phyloP scores from a whole-genome alignment of 2,888 invertebrate species.

The Drosophila nr. perissopoda region DNA sequence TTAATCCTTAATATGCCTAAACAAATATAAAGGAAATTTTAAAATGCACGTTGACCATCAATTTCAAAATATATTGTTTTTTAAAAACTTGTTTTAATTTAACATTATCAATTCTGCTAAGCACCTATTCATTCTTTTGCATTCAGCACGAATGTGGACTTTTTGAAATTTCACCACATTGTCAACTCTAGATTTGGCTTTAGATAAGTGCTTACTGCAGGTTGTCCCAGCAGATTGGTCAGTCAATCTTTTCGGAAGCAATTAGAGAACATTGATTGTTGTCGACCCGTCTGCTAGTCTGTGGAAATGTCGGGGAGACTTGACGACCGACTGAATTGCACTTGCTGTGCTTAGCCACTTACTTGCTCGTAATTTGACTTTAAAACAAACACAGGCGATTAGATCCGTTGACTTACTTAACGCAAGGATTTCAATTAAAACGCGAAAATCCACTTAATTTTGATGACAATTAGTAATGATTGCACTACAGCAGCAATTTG shows the following conservation, averaged over 20 bases:
- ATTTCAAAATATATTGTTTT: not conserved
- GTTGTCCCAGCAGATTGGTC: slow-evolving; percentile 4
- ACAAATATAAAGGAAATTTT: not conserved
- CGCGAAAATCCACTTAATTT: slow-evolving; percentile 76
- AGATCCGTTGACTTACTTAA: slow-evolving; percentile 17
- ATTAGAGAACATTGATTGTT: slow-evolving; percentile 60
- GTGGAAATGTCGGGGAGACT: not conserved
- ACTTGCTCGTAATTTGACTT: slow-evolving; percentile 57
- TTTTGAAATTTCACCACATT: not conserved
- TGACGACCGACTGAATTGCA: not conserved
- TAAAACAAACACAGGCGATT: slow-evolving; percentile 46
- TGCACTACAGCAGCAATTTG: slow-evolving; percentile 45
- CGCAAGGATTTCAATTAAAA: slow-evolving; percentile 72
- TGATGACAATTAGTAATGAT: slow-evolving; percentile 76
- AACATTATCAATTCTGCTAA: not conserved
- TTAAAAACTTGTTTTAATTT: not conserved
- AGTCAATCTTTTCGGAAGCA: slow-evolving; percentile 60
- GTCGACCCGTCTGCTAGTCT: slow-evolving; percentile 6
- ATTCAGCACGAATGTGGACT: not conserved
- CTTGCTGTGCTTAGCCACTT: slow-evolving; percentile 16
- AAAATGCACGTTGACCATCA: not conserved
- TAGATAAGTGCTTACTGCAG: slow-evolving; percentile 23
- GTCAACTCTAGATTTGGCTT: slow-evolving; percentile 1
- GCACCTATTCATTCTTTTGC: not conserved
- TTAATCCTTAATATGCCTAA: not conserved